A percentile compares a stretch with the other conserved stretches of the same genome.
Conservation (phyloP, 2,113 vertebrate genomes). For the Upupa epops region DNA sequence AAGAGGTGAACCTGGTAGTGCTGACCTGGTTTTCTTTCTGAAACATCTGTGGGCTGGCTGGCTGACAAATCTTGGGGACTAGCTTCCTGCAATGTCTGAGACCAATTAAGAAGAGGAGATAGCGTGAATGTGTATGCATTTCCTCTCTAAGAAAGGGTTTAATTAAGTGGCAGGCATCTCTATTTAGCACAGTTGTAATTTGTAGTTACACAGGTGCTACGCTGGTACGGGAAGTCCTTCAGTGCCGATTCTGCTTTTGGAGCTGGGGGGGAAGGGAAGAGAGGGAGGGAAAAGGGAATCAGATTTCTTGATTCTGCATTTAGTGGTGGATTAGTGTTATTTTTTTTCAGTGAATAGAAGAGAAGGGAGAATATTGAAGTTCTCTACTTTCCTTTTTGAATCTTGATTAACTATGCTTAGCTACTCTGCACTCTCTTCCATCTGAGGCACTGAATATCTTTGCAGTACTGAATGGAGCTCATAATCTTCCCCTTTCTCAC, state of each 20-base stretch:
- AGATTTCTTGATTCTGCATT: constrained; percentile 66
- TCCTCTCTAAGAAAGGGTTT: constrained; percentile 55
- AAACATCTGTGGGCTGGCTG: constrained; percentile 46
- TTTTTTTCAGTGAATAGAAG: constrained; percentile 49
- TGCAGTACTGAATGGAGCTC: constrained; percentile 26
- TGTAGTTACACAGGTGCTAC: constrained; percentile 28
- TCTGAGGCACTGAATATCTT: constrained; percentile 38
- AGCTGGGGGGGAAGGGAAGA: constrained; percentile 19
- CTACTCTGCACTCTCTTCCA: constrained; percentile 1
- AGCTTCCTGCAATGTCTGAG: constrained; percentile 35
- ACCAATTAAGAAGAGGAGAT: constrained; percentile 61
- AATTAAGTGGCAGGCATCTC: constrained; percentile 43
- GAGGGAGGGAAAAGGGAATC: constrained; percentile 33
- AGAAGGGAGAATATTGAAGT: constrained; percentile 54
- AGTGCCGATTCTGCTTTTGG: constrained; percentile 6
- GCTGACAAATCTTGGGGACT: constrained; percentile 31
- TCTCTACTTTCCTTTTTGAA: constrained; percentile 43
- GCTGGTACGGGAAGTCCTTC: background rate
- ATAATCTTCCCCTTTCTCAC: constrained; percentile 40
- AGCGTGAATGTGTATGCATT: background rate
- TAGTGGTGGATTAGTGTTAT: constrained; percentile 50
- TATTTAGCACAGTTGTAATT: constrained; percentile 40
- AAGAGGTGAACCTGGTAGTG: constrained; percentile 21
- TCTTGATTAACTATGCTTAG: constrained; percentile 58
- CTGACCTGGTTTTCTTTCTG: constrained; percentile 53